A percentile compares a stretch with the other conserved stretches of the same genome.
phyloP scores from a whole-genome alignment of 2,113 vertebrate genomes.

The Neotragus pygmaeus region DNA sequence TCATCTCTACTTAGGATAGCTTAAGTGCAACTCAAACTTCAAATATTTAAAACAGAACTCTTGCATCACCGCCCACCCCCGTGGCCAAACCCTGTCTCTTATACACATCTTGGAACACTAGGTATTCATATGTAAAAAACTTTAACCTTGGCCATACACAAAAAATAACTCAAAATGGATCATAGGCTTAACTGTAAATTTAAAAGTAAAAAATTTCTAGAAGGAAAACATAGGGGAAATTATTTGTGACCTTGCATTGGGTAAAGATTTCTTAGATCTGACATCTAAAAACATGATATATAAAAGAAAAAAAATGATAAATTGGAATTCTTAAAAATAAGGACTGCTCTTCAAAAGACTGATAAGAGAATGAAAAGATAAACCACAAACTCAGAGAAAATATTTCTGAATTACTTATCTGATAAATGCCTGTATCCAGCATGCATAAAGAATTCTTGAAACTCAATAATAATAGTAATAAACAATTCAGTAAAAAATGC shows the following conservation, averaged over 20 bases:
- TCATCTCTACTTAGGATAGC: not conserved
- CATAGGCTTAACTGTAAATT: not conserved
- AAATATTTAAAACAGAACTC: not conserved
- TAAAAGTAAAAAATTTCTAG: not conserved
- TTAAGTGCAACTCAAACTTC: not conserved
- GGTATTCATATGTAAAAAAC: not conserved
- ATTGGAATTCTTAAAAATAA: conserved; percentile 45
- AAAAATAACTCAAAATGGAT: not conserved
- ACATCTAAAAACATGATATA: not conserved
- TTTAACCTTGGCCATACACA: not conserved
- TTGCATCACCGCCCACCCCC: not conserved
- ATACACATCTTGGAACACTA: not conserved
- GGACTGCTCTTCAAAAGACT: conserved; percentile 34
- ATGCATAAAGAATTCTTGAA: not conserved
- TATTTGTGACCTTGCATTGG: not conserved
- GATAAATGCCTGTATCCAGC: conserved; percentile 1
- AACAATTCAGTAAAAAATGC: not conserved
- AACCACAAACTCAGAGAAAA: not conserved
- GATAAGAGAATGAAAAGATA: conserved; percentile 41
- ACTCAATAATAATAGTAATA: not conserved
- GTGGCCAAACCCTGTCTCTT: not conserved
- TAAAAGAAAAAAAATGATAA: conserved; percentile 29
- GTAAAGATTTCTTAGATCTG: conserved; percentile 18
- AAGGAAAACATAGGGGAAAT: conserved; percentile 6
- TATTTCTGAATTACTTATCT: conserved; percentile 38